phyloP scores from a whole-genome alignment of 2,113 vertebrate species.

The Hyaena hyaena region DNA sequence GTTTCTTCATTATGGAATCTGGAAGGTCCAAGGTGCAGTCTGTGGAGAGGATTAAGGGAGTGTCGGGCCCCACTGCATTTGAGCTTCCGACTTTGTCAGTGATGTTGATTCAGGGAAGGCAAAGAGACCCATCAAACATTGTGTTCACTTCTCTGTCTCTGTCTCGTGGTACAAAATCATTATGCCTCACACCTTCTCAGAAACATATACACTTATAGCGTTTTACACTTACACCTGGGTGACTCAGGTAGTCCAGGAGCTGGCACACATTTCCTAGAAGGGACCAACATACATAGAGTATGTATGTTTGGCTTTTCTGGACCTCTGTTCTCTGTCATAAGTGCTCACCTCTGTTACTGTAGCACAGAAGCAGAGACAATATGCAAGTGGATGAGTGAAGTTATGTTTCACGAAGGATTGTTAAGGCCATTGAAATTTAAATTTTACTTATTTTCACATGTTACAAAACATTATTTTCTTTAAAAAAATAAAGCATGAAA shows the following conservation, averaged over 20 bases:
- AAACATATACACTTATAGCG: not conserved
- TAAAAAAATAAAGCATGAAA: not conserved
- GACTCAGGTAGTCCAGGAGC: not conserved
- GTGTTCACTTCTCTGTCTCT: not conserved
- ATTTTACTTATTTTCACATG: not conserved
- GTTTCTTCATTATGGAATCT: not conserved
- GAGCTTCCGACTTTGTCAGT: not conserved
- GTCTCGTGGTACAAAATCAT: not conserved
- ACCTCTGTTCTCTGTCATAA: not conserved
- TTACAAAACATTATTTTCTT: not conserved
- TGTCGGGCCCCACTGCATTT: not conserved
- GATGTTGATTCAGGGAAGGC: not conserved
- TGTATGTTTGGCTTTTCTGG: not conserved
- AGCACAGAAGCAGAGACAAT: not conserved
- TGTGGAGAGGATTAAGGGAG: not conserved
- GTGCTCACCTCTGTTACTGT: not conserved
- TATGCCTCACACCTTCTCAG: not conserved
- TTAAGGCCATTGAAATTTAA: not conserved
- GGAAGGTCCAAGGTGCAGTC: rapidly evolving
- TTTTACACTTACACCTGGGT: not conserved
- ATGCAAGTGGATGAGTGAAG: rapidly evolving
- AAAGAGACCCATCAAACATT: not conserved
- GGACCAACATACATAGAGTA: not conserved
- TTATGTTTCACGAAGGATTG: not conserved
- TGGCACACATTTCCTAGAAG: not conserved